These are phyloP conservation scores for Stenchaetothrips biformis DNA, from an alignment of 2,888 invertebrate genomes.

Conservation along the genomic window DNA sequence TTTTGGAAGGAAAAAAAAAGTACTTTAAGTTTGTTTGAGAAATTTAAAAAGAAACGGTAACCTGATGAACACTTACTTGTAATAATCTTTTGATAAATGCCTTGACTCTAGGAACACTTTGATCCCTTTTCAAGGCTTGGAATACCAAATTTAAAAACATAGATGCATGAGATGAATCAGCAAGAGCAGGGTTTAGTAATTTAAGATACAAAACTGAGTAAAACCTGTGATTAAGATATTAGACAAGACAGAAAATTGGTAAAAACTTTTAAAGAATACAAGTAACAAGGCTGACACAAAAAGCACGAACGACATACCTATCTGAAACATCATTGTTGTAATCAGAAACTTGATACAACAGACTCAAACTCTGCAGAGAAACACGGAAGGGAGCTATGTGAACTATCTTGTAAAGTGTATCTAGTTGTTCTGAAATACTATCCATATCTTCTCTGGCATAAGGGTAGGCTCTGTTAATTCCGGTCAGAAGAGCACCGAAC, in stretches of 20 bases:
- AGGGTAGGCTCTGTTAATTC: slow-evolving; percentile 79
- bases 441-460: slow-evolving; percentile 59
- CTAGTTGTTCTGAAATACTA: slow-evolving; percentile 58
- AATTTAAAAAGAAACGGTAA: slow-evolving; percentile 27
- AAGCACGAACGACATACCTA: slow-evolving; percentile 52
- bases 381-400: slow-evolving; percentile 72
- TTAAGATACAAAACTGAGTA: slow-evolving; percentile 88
- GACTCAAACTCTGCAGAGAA: slow-evolving; percentile 54
- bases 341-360: slow-evolving; percentile 61
- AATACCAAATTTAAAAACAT: slow-evolving; percentile 82
- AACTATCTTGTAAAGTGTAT: slow-evolving; percentile 75
- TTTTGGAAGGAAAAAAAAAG: slow-evolving; percentile 37
- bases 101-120: slow-evolving; percentile 62
- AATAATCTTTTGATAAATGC: slow-evolving; percentile 83
- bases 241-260: slow-evolving; percentile 35
- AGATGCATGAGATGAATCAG: slow-evolving; percentile 63
- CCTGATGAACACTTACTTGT: slow-evolving; percentile 50
- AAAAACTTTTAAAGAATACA: slow-evolving; percentile 10
- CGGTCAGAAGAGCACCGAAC: slow-evolving; percentile 76
- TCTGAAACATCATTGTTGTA: slow-evolving; percentile 51
- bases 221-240: slow-evolving; percentile 52
- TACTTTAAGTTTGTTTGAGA: slow-evolving; percentile 18
- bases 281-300: slow-evolving; percentile 20
- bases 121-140: slow-evolving; percentile 77
- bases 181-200: slow-evolving; percentile 68